Evolutionary conservation across 1,140 invertebrate genomes (phyloP).

Genomic region (Papilio dardanus): DNA sequence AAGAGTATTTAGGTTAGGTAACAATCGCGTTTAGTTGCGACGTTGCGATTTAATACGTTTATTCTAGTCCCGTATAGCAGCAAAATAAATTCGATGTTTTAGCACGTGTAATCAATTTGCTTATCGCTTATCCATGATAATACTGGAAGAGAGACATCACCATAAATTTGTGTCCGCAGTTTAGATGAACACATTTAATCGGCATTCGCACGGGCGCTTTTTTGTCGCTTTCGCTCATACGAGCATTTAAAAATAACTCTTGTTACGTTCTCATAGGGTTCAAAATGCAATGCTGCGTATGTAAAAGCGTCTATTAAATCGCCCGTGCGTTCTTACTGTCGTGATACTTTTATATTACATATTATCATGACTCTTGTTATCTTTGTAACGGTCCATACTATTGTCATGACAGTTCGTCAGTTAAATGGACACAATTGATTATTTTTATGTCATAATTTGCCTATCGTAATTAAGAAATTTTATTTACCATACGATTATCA

Average conservation of each 20-base stretch:
- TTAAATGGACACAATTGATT: no score
- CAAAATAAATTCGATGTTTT: constrained; percentile 44
- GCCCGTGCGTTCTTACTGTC: no score
- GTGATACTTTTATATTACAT: background rate
- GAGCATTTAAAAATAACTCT: no score
- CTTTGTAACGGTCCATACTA: no score
- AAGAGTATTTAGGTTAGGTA: constrained; percentile 53
- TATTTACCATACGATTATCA: background rate
- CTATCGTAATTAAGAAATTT: background rate
- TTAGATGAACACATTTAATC: background rate
- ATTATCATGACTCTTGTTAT: background rate
- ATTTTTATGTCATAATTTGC: background rate
- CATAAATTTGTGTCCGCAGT: background rate
- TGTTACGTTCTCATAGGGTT: no score
- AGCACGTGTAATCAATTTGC: constrained; percentile 14
- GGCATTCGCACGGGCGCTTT: no score
- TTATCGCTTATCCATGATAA: background rate
- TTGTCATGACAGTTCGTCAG: no score
- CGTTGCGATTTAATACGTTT: constrained; percentile 29
- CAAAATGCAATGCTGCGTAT: no score
- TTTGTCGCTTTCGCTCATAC: no score
- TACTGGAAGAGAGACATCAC: background rate
- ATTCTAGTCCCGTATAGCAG: constrained; percentile 69
- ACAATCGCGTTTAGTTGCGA: constrained; percentile 39
- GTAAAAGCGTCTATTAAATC: no score